Evolutionary conservation across 2,113 vertebrate species (phyloP), one percentile per base, ranked within the genome.

Genomic region (Ptyas mucosa): DNA sequence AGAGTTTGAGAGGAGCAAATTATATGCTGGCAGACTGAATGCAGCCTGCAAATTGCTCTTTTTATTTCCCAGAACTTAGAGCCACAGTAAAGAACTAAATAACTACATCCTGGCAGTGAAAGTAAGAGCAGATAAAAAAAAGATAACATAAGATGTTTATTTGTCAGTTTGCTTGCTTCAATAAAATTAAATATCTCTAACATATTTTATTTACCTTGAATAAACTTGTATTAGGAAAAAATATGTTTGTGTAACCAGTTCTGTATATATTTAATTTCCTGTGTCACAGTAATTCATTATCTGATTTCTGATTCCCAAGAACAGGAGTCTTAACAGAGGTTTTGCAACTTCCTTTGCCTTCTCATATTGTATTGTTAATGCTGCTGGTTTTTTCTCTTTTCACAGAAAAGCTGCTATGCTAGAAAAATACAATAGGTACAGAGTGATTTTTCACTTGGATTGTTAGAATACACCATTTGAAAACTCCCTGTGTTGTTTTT

Each of bases 211-310:
- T 53, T 88, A 92, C 54, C 21, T 7, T 54, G 2, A 9, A 24
- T 87, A 92, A 75, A 92, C 24, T 9, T 64, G 20, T 49, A 69
- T 24, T 23, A 20, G 2, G 2, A 23, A 26, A 24, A 14, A 55
- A 39, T 53, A 53, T 92, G 85, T 64, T 69, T 92, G 86, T 53
- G n/a, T 87, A 53, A 87, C 21, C 34, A 69, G 58, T 88, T 92
- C 51, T 6, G 24, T 26, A 43, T 54, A 75, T 24, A 75, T 88
- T 91, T 92, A 92, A 88, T 92, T 75, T 92, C 58, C 91, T 92
- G 86, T 75, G 24, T 43, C 58, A 69, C n/a, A 29, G 15, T 75
- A 54, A 21, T 69, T 88, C 29, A 53, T 92, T 54, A 53, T 81
- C 34, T 81, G 75, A 43, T 81, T 81, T 26, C 57, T 29, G 49